Evolutionary conservation across 1,140 invertebrate genomes (phyloP), one percentile per base, ranked within the genome.

Genomic region (Diorhabda carinulata): DNA sequence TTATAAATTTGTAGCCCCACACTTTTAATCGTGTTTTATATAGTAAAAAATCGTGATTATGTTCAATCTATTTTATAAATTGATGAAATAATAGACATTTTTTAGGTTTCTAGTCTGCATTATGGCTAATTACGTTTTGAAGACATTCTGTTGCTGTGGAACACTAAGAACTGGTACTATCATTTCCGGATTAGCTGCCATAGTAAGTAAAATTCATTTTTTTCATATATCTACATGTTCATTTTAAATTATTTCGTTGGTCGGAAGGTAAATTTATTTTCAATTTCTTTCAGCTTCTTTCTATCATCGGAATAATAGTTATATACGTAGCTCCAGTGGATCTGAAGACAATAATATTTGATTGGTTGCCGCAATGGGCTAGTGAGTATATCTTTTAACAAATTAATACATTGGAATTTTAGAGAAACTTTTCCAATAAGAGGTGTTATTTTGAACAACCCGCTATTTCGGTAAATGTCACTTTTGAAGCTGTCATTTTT

Each of bases 311-410:
- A 47, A 79, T 88, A 68, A 79, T 87, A 43, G 70, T 87, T 43
- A 81, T 87, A 64, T 82, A 84, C 44, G 82, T 83, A 3, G 79
- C 83, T 8, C 83, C 86, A 57, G 82, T 89, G 41, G 84, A 90
- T 74, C 89, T 90, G 79, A 88, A 86, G 74, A 92, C 90, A 9
- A 90, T 90, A 74, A 84, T 91, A 56, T 85, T 91, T 69, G 87
- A 89, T 73, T 84, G 83, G 58, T 63, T 88, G 44, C 83, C 86
- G 67, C 80, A 84, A 74, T 80, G 79, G 25, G 80, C 77, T 62
- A 83, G 74, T 78, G 80, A 72, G 77, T 78, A 63, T 25, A 42
- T 1, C 52, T 60, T 9, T 45, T 10, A 1, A 25, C 25, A 25
- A 25, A 25, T 25, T 25, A 25, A 1, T 25, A 25, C 25, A 25